Evolutionary conservation across 2,113 vertebrate genomes (phyloP).

Genomic region (Hemicordylus capensis): DNA sequence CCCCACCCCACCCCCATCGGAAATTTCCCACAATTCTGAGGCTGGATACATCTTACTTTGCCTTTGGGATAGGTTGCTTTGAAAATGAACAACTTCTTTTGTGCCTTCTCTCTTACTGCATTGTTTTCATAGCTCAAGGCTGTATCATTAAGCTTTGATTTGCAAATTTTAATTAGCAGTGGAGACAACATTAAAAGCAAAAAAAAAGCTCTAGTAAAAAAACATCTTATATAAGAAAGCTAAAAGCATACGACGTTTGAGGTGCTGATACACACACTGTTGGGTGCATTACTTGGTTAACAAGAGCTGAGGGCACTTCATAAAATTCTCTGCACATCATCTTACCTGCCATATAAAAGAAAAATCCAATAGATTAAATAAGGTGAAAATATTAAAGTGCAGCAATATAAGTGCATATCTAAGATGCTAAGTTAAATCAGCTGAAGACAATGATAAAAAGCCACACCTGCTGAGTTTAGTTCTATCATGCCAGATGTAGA

Average conservation of each 20-base stretch:
- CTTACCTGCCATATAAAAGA: not conserved
- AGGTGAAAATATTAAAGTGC: conserved; percentile 1
- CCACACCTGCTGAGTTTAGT: not conserved
- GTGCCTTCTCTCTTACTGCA: conserved; percentile 45
- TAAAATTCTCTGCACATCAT: not conserved
- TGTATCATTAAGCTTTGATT: conserved; percentile 58
- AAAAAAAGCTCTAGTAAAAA: conserved; percentile 48
- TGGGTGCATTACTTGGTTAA: not conserved
- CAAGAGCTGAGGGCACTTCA: conserved; percentile 15
- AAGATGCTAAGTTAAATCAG: not conserved
- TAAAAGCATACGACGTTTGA: conserved; percentile 38
- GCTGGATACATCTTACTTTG: conserved; percentile 24
- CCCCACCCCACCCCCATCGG: not conserved
- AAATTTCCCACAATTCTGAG: not conserved
- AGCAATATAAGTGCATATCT: not conserved
- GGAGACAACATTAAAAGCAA: conserved; percentile 31
- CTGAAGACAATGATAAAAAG: not conserved
- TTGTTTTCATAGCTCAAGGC: conserved; percentile 29
- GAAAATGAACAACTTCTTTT: conserved; percentile 44
- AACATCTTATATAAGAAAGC: conserved; percentile 44
- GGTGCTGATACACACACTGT: conserved; percentile 17
- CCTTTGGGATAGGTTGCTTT: not conserved
- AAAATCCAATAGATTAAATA: conserved; percentile 17
- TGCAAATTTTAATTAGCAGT: conserved; percentile 61
- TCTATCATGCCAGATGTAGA: not conserved